Evolutionary conservation across 2,888 invertebrate species (phyloP), one percentile per base, ranked within the genome.

Genomic region (Rhaphigaster nebulosa): DNA sequence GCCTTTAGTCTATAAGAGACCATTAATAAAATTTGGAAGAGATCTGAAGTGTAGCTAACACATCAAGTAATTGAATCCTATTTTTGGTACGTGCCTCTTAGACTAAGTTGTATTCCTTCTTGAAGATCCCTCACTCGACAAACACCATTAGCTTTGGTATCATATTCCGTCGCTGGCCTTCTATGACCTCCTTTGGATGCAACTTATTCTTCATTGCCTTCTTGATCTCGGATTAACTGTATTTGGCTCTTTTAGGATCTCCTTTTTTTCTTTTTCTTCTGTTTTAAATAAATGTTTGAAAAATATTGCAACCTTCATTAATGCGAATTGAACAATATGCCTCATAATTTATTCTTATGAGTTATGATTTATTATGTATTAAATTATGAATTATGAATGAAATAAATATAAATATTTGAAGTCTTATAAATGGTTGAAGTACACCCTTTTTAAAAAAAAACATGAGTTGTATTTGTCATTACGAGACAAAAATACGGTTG

Each of bases 111-210:
- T 41, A 50, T n/a, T n/a, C 26, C n/a, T 26, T 45, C 45, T 45
- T 45, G 23, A n/a, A 84, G 84, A 50, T 84, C 84, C 84, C 45
- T 0, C 41, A n/a, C 45, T 45, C 12, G 84, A 50, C 84, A 84
- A 84, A 84, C 84, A 45, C 84, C 84, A 84, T 84, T 84, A 84
- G 84, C 84, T 26, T 13, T n/a, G 41, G 26, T 41, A 84, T 84
- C 84, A n/a, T 45, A 45, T 84, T 84, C 84, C 45, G 0, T 45
- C 34, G 29, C 20, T 76, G 70, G 84, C 45, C 84, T 84, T 50
- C 84, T 84, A 26, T 41, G 84, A 84, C 41, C 84, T 45, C 45
- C 84, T 84, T 84, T 34, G 70, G 34, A 38, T 76, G 70, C 70
- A 34, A 38, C 38, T 76, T 76, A 29, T 65, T 29, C 65, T 29